Evolutionary conservation across 92 coral and sea anemone genomes (phyloP), one percentile per base, ranked within the genome.

Genomic region (Nematostella vectensis): DNA sequence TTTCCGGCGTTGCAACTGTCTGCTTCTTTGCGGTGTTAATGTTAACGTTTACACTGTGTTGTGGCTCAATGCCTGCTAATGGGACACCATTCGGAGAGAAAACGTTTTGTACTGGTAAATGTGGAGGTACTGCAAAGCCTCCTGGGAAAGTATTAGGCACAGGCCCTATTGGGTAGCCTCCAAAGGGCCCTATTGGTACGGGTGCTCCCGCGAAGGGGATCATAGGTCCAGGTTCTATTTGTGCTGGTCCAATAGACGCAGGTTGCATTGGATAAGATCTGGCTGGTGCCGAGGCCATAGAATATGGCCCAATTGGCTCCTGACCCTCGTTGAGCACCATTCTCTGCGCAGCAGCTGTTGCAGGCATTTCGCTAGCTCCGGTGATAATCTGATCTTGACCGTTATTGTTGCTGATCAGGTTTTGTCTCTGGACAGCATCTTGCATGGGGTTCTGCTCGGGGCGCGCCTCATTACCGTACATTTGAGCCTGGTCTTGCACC

Each of bases 41-140:
- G 25, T 78, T 78, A 3, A 79, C 76, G 27, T 67, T 74, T n/a
- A 79, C 62, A 9, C 74, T 25, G 27, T 67, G 80, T 44, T 44
- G 31, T 15, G 63, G 67, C 31, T 61, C 68, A n/a, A n/a, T n/a
- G 15, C 8, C 8, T 33, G 40, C 15, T 33, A 33, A 33, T 33
- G 40, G 40, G 40, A n/a, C n/a, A n/a, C n/a, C n/a, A n/a, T n/a
- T 4, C 31, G 25, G 21, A 31, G 4, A 3, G 55, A 16, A 61
- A 17, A 28, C 37, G 3, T 40, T 20, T 42, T 48, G 57, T 15
- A 22, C 48, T 33, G 45, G 70, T 4, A 50, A 27, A 1, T 54
- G 52, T 39, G 47, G 70, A 15, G 11, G 25, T 26, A 57, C 58
- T 54, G n/a, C 15, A 50, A 2, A 61, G 48, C n/a, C n/a, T n/a